Conservation (phyloP, 2,888 invertebrate species). For the Julus scanicus region DNA sequence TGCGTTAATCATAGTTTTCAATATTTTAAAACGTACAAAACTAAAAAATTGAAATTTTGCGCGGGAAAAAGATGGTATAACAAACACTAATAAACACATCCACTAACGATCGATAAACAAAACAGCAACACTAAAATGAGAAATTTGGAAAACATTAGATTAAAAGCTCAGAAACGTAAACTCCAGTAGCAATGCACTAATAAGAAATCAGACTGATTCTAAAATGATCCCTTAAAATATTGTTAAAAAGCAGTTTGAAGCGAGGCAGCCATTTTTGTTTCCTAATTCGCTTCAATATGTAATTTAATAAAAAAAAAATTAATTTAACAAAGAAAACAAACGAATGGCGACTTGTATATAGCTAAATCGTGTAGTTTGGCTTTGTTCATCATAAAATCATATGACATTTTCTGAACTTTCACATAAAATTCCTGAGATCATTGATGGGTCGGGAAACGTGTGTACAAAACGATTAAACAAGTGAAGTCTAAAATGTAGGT, state of each 20-base stretch:
- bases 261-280: neutral
- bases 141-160: conserved; percentile 10
- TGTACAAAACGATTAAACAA: conserved; percentile 12
- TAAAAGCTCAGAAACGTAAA: neutral
- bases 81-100: neutral
- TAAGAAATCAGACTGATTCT: neutral
- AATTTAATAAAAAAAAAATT: neutral
- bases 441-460: neutral
- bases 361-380: neutral
- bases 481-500: neutral
- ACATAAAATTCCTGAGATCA: conserved; percentile 32
- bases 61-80: neutral
- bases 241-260: neutral
- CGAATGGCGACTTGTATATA: neutral
- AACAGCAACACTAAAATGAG: neutral
- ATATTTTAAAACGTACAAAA: neutral
- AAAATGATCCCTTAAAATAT: neutral
- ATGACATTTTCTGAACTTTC: neutral
- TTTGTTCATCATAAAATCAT: neutral
- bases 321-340: conserved; percentile 7
- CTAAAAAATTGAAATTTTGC: neutral
- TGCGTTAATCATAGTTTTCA: too few species aligned
- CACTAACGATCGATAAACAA: neutral
- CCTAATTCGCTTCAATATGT: neutral
- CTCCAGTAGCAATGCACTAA: neutral